Percentiles rank a stretch among this genome's conserved stretches.
phyloP scores from a whole-genome alignment of 1,140 invertebrate genomes.

The Antheraea mylitta region DNA sequence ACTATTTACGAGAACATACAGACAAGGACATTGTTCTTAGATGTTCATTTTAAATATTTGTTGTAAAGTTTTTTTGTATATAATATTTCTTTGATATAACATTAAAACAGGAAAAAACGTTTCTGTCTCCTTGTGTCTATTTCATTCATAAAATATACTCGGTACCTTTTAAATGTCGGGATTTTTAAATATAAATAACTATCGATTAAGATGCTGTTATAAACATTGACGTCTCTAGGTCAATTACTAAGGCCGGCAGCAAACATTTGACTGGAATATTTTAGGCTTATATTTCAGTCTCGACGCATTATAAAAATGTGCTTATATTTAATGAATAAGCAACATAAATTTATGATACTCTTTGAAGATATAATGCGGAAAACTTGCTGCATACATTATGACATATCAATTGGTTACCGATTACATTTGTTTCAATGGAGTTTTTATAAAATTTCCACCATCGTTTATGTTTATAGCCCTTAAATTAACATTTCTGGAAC shows the following conservation, averaged over 20 bases:
- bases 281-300: conserved; percentile 43
- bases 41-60: no score
- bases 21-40: no score
- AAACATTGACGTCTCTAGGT: conserved; percentile 51
- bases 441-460: neutral
- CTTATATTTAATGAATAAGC: conserved; percentile 50
- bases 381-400: conserved; percentile 8
- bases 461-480: neutral
- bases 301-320: conserved; percentile 40
- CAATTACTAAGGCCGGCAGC: conserved; percentile 37
- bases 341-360: conserved; percentile 36
- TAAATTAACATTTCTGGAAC: neutral
- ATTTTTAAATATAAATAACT: conserved; percentile 30
- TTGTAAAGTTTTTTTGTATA: no score
- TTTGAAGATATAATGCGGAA: conserved; percentile 41
- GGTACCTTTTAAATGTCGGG: neutral
- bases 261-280: conserved; percentile 52
- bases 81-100: no score
- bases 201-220: conserved; percentile 30
- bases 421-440: neutral
- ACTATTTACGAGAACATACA: no score
- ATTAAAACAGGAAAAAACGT: no score
- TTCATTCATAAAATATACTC: no score
- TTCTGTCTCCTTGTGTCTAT: no score
- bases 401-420: neutral